A percentile compares a stretch with the other conserved stretches of the same genome.
Evolutionary conservation across 1,140 invertebrate species (phyloP).

Genomic region (Trichoplusia ni): DNA sequence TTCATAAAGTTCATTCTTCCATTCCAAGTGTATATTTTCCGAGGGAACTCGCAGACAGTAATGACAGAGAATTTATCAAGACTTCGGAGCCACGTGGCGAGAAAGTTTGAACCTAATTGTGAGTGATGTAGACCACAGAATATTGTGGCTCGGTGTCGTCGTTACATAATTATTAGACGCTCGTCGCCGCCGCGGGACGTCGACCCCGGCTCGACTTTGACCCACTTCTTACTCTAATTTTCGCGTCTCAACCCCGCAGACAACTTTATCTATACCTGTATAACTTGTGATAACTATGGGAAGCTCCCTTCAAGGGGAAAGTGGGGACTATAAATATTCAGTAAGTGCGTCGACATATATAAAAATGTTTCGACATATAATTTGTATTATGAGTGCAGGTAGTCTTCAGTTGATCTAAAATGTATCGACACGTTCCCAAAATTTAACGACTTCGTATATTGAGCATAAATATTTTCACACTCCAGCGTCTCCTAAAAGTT

Average conservation of each 20-base stretch:
- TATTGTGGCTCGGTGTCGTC: constrained; percentile 31
- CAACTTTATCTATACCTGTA: constrained; percentile 50
- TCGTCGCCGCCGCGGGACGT: constrained; percentile 50
- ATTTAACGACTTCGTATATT: not conserved
- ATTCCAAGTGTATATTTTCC: constrained; percentile 25
- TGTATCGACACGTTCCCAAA: not conserved
- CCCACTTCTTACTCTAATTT: constrained; percentile 76
- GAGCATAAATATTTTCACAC: constrained; percentile 16
- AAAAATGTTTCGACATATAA: not conserved
- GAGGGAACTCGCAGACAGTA: constrained; percentile 29
- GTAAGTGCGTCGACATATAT: not conserved
- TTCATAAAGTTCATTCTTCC: constrained; percentile 35
- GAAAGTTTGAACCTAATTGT: constrained; percentile 32
- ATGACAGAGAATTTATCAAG: constrained; percentile 38
- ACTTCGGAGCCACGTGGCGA: not conserved
- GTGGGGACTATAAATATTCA: not conserved
- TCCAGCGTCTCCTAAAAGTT: constrained; percentile 46
- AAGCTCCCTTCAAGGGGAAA: not conserved
- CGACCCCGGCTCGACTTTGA: constrained; percentile 75
- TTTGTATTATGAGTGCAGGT: not conserved
- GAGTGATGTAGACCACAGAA: constrained; percentile 36
- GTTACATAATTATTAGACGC: constrained; percentile 74
- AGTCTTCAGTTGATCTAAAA: constrained; percentile 9
- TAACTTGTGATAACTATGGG: constrained; percentile 23
- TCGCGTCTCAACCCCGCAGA: constrained; percentile 64